Evolutionary conservation across 2,113 vertebrate species (phyloP).

Genomic region (Pelusios castaneus): DNA sequence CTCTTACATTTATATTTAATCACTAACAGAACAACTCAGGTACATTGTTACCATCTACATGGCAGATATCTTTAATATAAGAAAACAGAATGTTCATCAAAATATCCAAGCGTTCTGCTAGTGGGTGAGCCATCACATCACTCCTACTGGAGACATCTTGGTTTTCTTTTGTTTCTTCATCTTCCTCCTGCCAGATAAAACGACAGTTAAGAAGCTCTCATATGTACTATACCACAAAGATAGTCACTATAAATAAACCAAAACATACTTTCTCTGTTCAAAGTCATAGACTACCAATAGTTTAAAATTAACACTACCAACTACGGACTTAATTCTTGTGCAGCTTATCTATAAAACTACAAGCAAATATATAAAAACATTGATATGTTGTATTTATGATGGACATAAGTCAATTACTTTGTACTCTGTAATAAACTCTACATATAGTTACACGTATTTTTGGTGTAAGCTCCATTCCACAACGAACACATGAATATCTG

Average conservation of each 20-base stretch:
- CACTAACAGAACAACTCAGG: neutral
- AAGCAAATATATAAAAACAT: neutral
- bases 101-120: conserved; percentile 90
- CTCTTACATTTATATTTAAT: fast-evolving
- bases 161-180: conserved; percentile 65
- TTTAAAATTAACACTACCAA: neutral
- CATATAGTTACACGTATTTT: neutral
- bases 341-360: neutral
- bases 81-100: conserved; percentile 87
- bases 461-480: neutral
- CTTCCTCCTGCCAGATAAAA: conserved; percentile 81
- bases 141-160: neutral
- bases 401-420: neutral
- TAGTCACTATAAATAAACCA: neutral
- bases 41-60: conserved; percentile 79
- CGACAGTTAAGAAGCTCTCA: neutral
- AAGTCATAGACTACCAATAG: neutral
- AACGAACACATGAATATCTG: neutral
- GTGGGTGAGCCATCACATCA: conserved; percentile 84
- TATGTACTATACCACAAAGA: neutral
- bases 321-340: neutral
- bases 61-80: conserved; percentile 89
- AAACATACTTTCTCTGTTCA: neutral
- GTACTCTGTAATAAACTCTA: neutral
- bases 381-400: neutral